Conservation (phyloP, 1,140 invertebrate genomes). For the Anthonomus grandis region DNA sequence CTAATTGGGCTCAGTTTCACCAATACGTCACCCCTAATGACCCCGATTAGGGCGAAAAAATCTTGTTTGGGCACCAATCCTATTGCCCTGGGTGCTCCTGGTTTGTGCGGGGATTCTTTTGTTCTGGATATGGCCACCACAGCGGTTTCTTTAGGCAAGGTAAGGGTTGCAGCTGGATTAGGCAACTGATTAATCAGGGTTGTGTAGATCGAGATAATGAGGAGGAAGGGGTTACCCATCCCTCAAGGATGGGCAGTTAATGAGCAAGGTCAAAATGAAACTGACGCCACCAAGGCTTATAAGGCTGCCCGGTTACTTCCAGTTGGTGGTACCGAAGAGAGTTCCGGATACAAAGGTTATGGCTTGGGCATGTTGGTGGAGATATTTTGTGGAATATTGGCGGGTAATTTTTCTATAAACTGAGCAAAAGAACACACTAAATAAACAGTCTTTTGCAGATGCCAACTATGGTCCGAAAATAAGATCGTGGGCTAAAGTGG, state of each 20-base stretch:
- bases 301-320: slow-evolving; percentile 71
- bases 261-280: slow-evolving; percentile 63
- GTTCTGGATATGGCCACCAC: slow-evolving; percentile 91
- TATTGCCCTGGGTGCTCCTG: slow-evolving; percentile 74
- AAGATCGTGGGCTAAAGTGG: slow-evolving; percentile 66
- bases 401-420: too few relatives aligned
- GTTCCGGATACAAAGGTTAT: slow-evolving; percentile 83
- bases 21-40: slow-evolving; percentile 86
- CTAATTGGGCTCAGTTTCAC: slow-evolving; percentile 89
- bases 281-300: slow-evolving; percentile 62
- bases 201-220: background rate
- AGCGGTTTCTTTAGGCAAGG: slow-evolving; percentile 78
- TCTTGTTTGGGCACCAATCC: slow-evolving; percentile 84
- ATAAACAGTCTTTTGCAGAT: too few relatives aligned
- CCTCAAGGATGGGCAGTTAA: slow-evolving; percentile 83
- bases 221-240: slow-evolving; percentile 49
- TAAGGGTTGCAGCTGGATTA: too few relatives aligned
- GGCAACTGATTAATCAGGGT: too few relatives aligned
- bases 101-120: slow-evolving; percentile 68
- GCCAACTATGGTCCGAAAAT: slow-evolving; percentile 66
- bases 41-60: slow-evolving; percentile 76
- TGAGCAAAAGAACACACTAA: too few relatives aligned
- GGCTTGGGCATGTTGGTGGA: slow-evolving; percentile 86
- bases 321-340: slow-evolving; percentile 72
- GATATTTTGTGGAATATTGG: slow-evolving; percentile 69